These are phyloP conservation scores for Syngnathoides biaculeatus DNA, from an alignment of 2,113 vertebrate species.

Conservation along the genomic window DNA sequence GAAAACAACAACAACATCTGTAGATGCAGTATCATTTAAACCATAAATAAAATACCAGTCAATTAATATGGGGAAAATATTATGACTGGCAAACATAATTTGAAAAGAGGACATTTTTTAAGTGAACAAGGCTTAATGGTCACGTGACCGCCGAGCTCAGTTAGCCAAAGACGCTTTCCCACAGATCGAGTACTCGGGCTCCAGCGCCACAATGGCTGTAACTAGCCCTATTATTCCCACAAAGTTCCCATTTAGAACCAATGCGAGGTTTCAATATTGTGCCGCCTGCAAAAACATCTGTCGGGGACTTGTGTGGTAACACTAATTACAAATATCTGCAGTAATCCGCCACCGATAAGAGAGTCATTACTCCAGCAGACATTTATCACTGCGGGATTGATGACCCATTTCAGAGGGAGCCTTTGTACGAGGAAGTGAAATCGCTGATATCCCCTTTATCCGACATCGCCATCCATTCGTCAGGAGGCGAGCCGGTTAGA, in stretches of 20 bases:
- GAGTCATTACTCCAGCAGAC: slow-evolving; percentile 75
- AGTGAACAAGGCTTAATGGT: not conserved
- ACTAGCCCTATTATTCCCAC: slow-evolving; percentile 59
- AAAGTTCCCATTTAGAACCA: slow-evolving; percentile 66
- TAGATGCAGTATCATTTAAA: not conserved
- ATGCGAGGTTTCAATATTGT: slow-evolving; percentile 64
- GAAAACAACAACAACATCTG: no score
- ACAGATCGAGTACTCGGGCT: slow-evolving; percentile 34
- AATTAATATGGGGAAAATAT: not conserved
- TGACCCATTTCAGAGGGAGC: slow-evolving; percentile 73
- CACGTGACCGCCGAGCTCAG: not conserved
- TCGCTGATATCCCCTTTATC: slow-evolving; percentile 69
- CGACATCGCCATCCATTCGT: slow-evolving; percentile 73
- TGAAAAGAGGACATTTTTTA: not conserved
- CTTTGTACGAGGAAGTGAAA: slow-evolving; percentile 70
- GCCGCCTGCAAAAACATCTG: slow-evolving; percentile 66
- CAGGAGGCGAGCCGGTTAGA: slow-evolving; percentile 70
- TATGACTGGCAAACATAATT: not conserved
- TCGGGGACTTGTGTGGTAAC: slow-evolving; percentile 71
- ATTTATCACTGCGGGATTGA: slow-evolving; percentile 78
- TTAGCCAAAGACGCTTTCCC: slow-evolving; percentile 18
- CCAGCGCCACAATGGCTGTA: slow-evolving; percentile 46
- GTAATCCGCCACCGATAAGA: slow-evolving; percentile 75
- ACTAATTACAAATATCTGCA: slow-evolving; percentile 76
- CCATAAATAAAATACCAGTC: not conserved